Percentiles rank a stretch among this genome's conserved stretches.
Conservation (phyloP, 2,888 invertebrate genomes). For the Caenorhabditis zanzibari region DNA sequence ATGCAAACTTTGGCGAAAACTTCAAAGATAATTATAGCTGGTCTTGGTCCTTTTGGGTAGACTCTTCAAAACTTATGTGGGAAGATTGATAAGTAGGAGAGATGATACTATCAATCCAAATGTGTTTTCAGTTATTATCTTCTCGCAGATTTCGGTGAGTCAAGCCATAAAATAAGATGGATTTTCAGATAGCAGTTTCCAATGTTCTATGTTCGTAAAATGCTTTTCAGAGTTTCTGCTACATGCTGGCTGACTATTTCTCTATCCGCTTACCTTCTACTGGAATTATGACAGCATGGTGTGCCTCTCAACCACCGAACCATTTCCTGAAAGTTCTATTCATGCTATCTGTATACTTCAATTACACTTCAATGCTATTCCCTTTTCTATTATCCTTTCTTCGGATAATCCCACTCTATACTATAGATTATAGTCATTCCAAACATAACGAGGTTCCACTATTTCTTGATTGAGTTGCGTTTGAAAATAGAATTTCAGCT, state of each 20-base stretch:
- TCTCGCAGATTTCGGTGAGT: neutral
- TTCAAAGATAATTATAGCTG: neutral
- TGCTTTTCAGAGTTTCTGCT: slow-evolving; percentile 1
- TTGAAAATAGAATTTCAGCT: slow-evolving; percentile 3
- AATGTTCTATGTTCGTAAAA: too few relatives aligned
- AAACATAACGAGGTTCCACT: neutral
- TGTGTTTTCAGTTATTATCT: neutral
- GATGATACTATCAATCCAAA: slow-evolving; percentile 2
- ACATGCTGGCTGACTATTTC: slow-evolving; percentile 18
- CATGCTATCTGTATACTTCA: slow-evolving; percentile 12
- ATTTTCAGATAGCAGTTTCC: too few relatives aligned
- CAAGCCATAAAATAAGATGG: neutral
- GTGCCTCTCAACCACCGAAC: slow-evolving; percentile 24
- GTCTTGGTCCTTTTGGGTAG: neutral
- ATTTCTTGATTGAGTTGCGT: too few relatives aligned
- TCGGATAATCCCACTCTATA: slow-evolving; percentile 8
- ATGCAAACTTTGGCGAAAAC: neutral
- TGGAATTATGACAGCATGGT: slow-evolving; percentile 25
- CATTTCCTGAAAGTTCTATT: slow-evolving; percentile 12
- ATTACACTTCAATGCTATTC: slow-evolving; percentile 22
- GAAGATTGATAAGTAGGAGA: neutral
- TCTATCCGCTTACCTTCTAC: slow-evolving; percentile 34
- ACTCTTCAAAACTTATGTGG: neutral
- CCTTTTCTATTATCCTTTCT: slow-evolving; percentile 21
- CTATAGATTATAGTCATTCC: too few relatives aligned